Conservation (phyloP, 1,140 invertebrate genomes). For the Drosophila micromelanica region DNA sequence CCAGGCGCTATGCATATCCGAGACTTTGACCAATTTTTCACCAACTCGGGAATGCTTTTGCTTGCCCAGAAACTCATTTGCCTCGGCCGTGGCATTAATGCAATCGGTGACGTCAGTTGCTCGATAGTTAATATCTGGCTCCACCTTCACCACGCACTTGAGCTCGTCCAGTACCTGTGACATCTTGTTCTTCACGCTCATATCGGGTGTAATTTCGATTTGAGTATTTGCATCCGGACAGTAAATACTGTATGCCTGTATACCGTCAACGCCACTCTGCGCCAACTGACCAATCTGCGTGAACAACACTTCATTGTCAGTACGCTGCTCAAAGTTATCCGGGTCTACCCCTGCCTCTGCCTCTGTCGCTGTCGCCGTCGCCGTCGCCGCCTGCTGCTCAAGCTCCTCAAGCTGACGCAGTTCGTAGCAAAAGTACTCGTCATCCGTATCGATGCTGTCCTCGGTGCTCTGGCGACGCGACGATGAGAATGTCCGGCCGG, state of each 20-base stretch:
- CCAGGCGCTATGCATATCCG: slow-evolving; percentile 84
- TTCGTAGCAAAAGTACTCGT: slow-evolving; percentile 97
- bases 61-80: background rate
- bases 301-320: slow-evolving; percentile 82
- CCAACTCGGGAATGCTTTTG: slow-evolving; percentile 20
- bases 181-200: slow-evolving; percentile 91
- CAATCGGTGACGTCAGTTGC: background rate
- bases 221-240: background rate
- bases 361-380: too few relatives aligned
- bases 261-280: slow-evolving; percentile 7
- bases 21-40: slow-evolving; percentile 62
- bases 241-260: slow-evolving; percentile 12
- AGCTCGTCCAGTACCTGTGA: slow-evolving; percentile 90
- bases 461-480: slow-evolving; percentile 95
- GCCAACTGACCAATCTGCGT: slow-evolving; percentile 72
- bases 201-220: slow-evolving; percentile 86
- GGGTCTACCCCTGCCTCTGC: background rate
- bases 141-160: slow-evolving; percentile 87
- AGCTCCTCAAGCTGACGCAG: slow-evolving; percentile 93
- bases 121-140: slow-evolving; percentile 14
- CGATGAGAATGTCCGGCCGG: slow-evolving; percentile 93
- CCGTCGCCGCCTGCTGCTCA: slow-evolving; percentile 89
- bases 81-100: slow-evolving; percentile 29
- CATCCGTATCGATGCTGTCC: slow-evolving; percentile 96
- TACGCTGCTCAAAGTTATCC: slow-evolving; percentile 78